These are phyloP conservation scores for Pseudolycoriella hygida DNA, from an alignment of 2,888 invertebrate species.

Conservation along the genomic window DNA sequence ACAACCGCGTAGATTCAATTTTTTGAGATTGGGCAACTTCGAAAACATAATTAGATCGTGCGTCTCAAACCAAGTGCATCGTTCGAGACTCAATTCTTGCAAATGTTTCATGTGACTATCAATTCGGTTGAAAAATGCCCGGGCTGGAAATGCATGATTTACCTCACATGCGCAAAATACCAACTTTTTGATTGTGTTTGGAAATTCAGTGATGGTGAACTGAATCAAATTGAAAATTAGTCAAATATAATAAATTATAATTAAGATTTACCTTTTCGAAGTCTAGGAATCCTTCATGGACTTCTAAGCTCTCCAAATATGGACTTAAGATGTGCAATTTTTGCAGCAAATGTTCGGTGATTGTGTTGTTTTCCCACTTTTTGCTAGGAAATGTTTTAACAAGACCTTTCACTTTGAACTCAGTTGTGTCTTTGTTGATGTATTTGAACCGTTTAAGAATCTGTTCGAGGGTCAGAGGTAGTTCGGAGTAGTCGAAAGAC, in stretches of 20 bases:
- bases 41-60: constrained; percentile 54
- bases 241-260: constrained; percentile 4
- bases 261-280: constrained; percentile 18
- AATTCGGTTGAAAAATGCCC: constrained; percentile 24
- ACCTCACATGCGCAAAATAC: constrained; percentile 30
- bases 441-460: constrained; percentile 20
- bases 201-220: constrained; percentile 46
- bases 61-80: constrained; percentile 57
- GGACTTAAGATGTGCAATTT: constrained; percentile 19
- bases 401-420: constrained; percentile 22
- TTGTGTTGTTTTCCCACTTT: constrained; percentile 13
- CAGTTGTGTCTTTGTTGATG: constrained; percentile 20
- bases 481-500: constrained; percentile 20
- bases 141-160: constrained; percentile 17
- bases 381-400: constrained; percentile 15
- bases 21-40: constrained; percentile 42
- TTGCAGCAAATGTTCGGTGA: constrained; percentile 18
- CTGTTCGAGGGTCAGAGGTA: constrained; percentile 18
- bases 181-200: constrained; percentile 38
- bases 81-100: constrained; percentile 50
- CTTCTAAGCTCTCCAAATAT: constrained; percentile 18
- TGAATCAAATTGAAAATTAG: too few species aligned
- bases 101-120: constrained; percentile 20
- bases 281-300: constrained; percentile 24
- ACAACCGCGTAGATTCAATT: constrained; percentile 47